phyloP scores from a whole-genome alignment of 2,888 invertebrate genomes.

The Scaptomyza polygonia region DNA sequence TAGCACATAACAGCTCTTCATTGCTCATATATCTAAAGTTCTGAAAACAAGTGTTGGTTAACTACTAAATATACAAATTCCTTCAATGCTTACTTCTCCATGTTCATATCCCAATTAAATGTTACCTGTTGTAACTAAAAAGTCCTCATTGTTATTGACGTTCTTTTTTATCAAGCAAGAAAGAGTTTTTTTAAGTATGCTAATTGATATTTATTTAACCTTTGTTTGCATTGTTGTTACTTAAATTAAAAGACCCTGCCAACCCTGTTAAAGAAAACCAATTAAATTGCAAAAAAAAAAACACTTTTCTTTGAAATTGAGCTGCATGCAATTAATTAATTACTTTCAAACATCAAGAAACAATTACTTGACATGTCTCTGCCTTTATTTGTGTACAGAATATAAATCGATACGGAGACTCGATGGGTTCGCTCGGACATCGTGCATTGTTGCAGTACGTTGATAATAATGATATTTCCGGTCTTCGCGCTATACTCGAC shows the following conservation, averaged over 20 bases:
- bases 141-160: slow-evolving; percentile 2
- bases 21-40: not conserved
- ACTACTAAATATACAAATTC: not conserved
- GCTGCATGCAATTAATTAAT: slow-evolving; percentile 51
- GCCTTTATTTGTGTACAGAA: slow-evolving; percentile 85
- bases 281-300: slow-evolving; percentile 23
- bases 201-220: slow-evolving; percentile 45
- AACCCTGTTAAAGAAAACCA: not conserved
- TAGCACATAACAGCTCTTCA: not conserved
- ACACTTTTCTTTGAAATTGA: slow-evolving; percentile 18
- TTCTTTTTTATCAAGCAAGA: slow-evolving; percentile 22
- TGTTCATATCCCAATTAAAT: not conserved
- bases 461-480: slow-evolving; percentile 91
- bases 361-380: slow-evolving; percentile 1
- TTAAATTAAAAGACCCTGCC: slow-evolving; percentile 28
- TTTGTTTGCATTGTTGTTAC: slow-evolving; percentile 35
- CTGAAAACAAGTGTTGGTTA: slow-evolving; percentile 6
- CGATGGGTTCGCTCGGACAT: slow-evolving; percentile 95
- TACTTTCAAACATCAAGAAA: slow-evolving; percentile 13
- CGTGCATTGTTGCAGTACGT: slow-evolving; percentile 92
- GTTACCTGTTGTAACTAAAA: not conserved
- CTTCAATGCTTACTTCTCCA: not conserved
- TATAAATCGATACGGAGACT: slow-evolving; percentile 92
- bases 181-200: slow-evolving; percentile 13
- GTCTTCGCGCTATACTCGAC: slow-evolving; percentile 92